Percentiles rank a stretch among this genome's conserved stretches.
Evolutionary conservation across 2,113 vertebrate species (phyloP).

Genomic region (Python bivittatus): DNA sequence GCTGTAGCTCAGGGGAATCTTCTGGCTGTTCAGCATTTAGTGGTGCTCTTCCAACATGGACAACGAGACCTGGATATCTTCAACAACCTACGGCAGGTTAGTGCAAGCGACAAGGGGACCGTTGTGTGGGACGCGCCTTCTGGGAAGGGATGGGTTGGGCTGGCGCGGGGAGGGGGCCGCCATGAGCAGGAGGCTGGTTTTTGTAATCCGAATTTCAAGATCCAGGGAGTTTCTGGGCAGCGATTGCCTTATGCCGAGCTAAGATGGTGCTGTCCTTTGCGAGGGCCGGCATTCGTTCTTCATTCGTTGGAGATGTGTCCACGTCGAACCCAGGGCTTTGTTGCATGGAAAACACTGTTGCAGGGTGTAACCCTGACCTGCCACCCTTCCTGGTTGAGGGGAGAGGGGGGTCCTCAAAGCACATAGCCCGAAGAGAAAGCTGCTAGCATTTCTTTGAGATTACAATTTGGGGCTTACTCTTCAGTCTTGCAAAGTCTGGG

Average conservation of each 20-base stretch:
- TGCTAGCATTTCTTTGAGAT: neutral
- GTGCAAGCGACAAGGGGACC: neutral
- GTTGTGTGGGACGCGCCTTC: conserved; percentile 19
- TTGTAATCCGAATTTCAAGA: neutral
- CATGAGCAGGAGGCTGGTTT: neutral
- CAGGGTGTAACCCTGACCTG: neutral
- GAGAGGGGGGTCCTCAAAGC: no score
- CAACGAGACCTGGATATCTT: conserved; percentile 76
- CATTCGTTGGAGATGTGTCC: neutral
- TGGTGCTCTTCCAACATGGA: conserved; percentile 70
- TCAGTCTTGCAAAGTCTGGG: no score
- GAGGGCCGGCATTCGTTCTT: no score
- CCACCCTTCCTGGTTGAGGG: neutral
- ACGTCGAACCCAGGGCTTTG: neutral
- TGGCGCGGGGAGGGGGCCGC: no score
- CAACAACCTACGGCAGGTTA: conserved; percentile 89
- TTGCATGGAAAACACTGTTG: neutral
- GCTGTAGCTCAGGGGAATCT: conserved; percentile 82
- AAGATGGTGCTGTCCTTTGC: neutral
- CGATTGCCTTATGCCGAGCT: neutral
- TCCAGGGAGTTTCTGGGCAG: neutral
- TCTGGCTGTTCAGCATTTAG: conserved; percentile 63
- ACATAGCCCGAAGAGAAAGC: neutral
- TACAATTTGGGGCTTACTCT: no score
- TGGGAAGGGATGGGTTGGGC: neutral